A percentile compares a stretch with the other conserved stretches of the same genome.
These are phyloP conservation scores for Lymantria monacha DNA, from an alignment of 2,888 invertebrate genomes.

Conservation along the genomic window DNA sequence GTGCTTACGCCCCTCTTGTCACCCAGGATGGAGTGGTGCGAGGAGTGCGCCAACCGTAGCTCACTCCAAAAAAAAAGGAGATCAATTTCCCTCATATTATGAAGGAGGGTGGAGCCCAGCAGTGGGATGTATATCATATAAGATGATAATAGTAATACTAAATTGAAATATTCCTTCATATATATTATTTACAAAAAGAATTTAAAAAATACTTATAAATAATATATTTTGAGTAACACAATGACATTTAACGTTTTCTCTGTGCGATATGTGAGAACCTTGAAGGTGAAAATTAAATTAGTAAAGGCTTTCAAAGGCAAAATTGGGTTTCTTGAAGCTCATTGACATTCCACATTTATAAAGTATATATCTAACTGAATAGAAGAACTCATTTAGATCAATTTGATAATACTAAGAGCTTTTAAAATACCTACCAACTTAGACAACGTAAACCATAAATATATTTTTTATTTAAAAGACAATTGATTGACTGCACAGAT, in stretches of 20 bases:
- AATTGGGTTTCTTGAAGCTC: conserved; percentile 25
- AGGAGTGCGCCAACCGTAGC: too few relatives aligned
- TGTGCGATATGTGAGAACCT: conserved; percentile 21
- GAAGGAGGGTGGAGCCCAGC: too few relatives aligned
- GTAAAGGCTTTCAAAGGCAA: conserved; percentile 48
- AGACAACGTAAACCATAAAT: background rate
- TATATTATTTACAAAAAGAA: too few relatives aligned
- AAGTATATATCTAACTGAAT: conserved; percentile 16
- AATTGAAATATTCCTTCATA: background rate
- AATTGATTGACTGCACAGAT: too few relatives aligned
- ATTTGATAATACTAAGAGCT: conserved; percentile 14
- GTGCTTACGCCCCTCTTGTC: too few relatives aligned
- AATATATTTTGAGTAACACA: conserved; percentile 9
- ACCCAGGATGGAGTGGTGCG: too few relatives aligned
- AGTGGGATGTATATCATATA: too few relatives aligned
- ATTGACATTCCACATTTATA: conserved; percentile 18
- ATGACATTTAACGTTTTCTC: conserved; percentile 15
- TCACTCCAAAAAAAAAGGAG: too few relatives aligned
- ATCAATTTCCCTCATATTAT: too few relatives aligned
- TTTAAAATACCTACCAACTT: background rate
- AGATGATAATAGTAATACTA: too few relatives aligned
- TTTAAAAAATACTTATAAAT: background rate
- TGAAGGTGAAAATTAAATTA: conserved; percentile 49
- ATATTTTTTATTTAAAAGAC: too few relatives aligned
- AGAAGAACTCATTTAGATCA: conserved; percentile 13